These are phyloP conservation scores for Hirtodrosophila histrioides DNA, from an alignment of 2,888 invertebrate genomes.

Conservation along the genomic window DNA sequence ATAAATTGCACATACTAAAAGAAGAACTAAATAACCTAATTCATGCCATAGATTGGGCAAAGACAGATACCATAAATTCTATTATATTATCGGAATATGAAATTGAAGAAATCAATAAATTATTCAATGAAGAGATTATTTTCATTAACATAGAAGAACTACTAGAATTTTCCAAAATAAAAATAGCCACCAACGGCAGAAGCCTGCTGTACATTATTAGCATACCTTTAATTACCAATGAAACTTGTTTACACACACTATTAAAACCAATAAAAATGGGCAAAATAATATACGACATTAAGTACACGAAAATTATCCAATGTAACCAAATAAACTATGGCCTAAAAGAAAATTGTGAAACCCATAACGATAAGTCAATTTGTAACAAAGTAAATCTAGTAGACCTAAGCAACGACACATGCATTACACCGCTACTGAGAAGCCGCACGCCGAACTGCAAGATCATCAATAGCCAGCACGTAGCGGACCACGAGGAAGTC, in stretches of 20 bases:
- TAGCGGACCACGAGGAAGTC: neutral
- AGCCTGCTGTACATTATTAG: neutral
- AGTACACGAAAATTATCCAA: neutral
- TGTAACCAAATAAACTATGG: neutral
- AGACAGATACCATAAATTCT: slow-evolving; percentile 7
- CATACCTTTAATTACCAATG: slow-evolving; percentile 1
- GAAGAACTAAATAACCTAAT: slow-evolving; percentile 2
- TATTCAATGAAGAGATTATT: neutral
- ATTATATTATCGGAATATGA: slow-evolving; percentile 1
- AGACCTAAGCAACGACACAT: slow-evolving; percentile 1
- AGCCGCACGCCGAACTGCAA: neutral
- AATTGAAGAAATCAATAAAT: neutral
- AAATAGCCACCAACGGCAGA: neutral
- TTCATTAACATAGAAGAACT: slow-evolving; percentile 4
- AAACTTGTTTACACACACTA: neutral
- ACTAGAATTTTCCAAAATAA: neutral
- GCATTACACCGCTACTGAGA: neutral
- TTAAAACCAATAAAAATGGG: neutral
- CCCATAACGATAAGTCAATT: slow-evolving; percentile 1
- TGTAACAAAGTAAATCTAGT: slow-evolving; percentile 1
- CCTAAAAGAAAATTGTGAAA: slow-evolving; percentile 1
- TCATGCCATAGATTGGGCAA: no score
- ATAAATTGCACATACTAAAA: no score
- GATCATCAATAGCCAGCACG: slow-evolving; percentile 1
- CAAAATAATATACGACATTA: neutral